phyloP scores from a whole-genome alignment of 2,888 invertebrate species.

The Orthosia gothica region DNA sequence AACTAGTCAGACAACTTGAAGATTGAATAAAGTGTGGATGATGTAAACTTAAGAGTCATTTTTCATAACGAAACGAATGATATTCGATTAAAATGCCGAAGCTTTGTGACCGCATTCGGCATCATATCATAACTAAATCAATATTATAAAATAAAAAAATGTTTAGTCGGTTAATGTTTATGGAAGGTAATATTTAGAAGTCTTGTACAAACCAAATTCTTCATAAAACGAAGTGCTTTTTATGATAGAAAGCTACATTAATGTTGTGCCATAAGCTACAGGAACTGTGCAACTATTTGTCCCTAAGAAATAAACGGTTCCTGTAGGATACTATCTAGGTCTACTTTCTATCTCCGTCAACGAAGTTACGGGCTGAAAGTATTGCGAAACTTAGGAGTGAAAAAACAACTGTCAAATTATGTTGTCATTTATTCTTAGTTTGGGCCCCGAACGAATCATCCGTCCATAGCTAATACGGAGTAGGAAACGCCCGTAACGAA shows the following conservation, averaged over 20 bases:
- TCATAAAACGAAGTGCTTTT: background rate
- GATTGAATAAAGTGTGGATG: conserved; percentile 28
- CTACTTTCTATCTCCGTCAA: too few species aligned
- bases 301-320: background rate
- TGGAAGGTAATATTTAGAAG: background rate
- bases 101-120: background rate
- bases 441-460: too few species aligned
- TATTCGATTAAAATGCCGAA: conserved; percentile 5
- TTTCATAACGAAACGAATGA: background rate
- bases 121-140: background rate
- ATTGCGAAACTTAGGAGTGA: too few species aligned
- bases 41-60: conserved; percentile 24
- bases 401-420: too few species aligned
- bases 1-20: conserved; percentile 49
- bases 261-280: too few species aligned
- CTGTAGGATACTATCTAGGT: too few species aligned
- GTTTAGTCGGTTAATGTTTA: background rate
- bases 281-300: background rate
- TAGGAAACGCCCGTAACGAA: too few species aligned
- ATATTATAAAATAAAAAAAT: background rate
- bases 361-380: too few species aligned
- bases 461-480: too few species aligned
- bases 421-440: too few species aligned
- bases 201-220: background rate
- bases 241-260: background rate